Evolutionary conservation across 92 coral and sea anemone genomes (phyloP).

Genomic region (Palythoa grandis): DNA sequence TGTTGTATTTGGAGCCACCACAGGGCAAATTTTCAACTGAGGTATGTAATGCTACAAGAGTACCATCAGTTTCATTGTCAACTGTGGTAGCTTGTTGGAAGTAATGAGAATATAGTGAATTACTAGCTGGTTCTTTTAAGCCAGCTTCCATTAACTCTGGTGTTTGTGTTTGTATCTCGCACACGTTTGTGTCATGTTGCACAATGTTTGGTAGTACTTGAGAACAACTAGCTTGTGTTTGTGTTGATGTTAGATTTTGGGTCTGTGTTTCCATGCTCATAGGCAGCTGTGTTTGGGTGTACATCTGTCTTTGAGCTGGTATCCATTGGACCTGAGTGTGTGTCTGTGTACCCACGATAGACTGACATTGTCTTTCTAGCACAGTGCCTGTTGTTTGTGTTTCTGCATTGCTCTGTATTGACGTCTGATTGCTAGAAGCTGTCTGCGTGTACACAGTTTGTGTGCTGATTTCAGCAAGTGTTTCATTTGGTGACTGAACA

Average conservation of each 20-base stretch:
- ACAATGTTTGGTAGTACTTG: neutral
- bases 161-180: conserved; percentile 43
- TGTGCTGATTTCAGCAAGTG: neutral
- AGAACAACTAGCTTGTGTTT: neutral
- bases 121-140: neutral
- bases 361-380: neutral
- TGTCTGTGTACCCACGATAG: conserved; percentile 6
- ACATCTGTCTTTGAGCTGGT: conserved; percentile 14
- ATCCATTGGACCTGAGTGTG: conserved; percentile 9
- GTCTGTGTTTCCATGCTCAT: conserved; percentile 31
- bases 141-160: neutral
- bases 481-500: conserved; percentile 10
- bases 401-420: conserved; percentile 19
- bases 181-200: neutral
- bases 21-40: neutral
- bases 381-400: conserved; percentile 16
- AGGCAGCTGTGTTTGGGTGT: conserved; percentile 30
- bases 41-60: neutral
- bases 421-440: neutral
- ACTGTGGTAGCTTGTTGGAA: neutral
- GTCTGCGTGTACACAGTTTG: conserved; percentile 28
- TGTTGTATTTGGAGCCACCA: neutral
- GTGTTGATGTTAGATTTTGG: conserved; percentile 18
- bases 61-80: neutral
- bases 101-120: neutral